phyloP scores from a whole-genome alignment of 2,888 invertebrate genomes.

The Drosophila atroscutellata region DNA sequence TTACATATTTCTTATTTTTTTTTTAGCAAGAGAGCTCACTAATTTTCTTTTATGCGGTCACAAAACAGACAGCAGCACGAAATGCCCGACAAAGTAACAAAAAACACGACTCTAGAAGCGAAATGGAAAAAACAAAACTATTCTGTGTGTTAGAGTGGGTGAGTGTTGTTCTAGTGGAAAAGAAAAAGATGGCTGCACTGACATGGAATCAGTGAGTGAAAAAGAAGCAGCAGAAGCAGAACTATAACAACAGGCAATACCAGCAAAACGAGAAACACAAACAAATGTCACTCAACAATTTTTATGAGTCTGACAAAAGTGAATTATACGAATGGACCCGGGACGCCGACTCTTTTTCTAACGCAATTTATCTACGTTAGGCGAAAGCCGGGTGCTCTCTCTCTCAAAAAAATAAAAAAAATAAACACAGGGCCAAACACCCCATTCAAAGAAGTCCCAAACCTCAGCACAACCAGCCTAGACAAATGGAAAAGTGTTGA shows the following conservation, averaged over 20 bases:
- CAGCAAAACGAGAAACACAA: constrained; percentile 79
- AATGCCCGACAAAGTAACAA: constrained; percentile 32
- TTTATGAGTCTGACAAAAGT: constrained; percentile 82
- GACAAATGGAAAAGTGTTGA: constrained; percentile 74
- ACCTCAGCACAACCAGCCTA: constrained; percentile 33
- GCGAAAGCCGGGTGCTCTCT: constrained; percentile 30
- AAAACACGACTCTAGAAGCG: constrained; percentile 39
- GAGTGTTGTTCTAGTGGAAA: constrained; percentile 53
- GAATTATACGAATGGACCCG: constrained; percentile 80
- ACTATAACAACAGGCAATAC: constrained; percentile 54
- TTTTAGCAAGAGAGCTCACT: constrained; percentile 61
- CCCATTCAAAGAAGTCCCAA: neutral
- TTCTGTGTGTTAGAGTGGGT: constrained; percentile 28
- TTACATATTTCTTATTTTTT: constrained; percentile 47
- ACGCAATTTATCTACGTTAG: constrained; percentile 80
- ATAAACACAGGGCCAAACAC: neutral
- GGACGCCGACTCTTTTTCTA: constrained; percentile 79
- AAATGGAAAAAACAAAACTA: constrained; percentile 56
- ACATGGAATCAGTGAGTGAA: constrained; percentile 71
- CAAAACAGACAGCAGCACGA: constrained; percentile 71
- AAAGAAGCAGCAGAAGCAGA: constrained; percentile 36
- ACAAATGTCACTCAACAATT: constrained; percentile 81
- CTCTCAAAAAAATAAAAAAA: constrained; percentile 6
- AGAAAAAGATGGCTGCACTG: constrained; percentile 75
- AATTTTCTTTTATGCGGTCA: constrained; percentile 77